Evolutionary conservation across 2,113 vertebrate species (phyloP).

Genomic region (Zosterops japonicus): DNA sequence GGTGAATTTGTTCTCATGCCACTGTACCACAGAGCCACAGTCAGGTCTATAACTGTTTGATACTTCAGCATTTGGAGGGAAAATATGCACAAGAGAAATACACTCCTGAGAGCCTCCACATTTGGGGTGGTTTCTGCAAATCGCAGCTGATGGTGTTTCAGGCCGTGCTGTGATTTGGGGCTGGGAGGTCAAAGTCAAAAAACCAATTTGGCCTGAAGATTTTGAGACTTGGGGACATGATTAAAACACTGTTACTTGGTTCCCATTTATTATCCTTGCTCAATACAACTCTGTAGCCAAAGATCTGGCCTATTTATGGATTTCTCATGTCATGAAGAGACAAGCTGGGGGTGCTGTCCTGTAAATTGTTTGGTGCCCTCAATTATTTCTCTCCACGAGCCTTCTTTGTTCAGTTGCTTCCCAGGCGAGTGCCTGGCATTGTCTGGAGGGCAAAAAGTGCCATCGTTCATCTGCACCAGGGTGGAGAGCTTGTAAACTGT

Average conservation of each 20-base stretch:
- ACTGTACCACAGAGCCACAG: background rate
- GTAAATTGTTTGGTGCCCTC: background rate
- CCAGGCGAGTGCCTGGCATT: background rate
- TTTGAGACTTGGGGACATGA: background rate
- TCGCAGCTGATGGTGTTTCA: background rate
- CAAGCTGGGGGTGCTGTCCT: background rate
- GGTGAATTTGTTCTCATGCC: background rate
- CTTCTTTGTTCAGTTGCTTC: background rate
- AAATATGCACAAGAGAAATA: rapidly evolving
- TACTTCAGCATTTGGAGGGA: background rate
- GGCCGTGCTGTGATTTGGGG: background rate
- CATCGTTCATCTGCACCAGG: background rate
- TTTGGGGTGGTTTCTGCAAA: background rate
- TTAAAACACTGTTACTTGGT: background rate
- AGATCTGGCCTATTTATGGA: background rate
- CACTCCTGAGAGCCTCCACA: background rate
- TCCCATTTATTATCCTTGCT: background rate
- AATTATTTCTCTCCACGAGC: conserved; percentile 17
- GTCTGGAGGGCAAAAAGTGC: background rate
- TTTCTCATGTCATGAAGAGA: background rate
- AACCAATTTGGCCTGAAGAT: background rate
- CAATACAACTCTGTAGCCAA: rapidly evolving
- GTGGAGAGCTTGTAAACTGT: background rate
- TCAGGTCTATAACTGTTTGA: background rate
- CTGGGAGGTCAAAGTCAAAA: background rate